Percentiles rank a stretch among this genome's conserved stretches.
Evolutionary conservation across 2,113 vertebrate species (phyloP).

Genomic region (Micromys minutus): DNA sequence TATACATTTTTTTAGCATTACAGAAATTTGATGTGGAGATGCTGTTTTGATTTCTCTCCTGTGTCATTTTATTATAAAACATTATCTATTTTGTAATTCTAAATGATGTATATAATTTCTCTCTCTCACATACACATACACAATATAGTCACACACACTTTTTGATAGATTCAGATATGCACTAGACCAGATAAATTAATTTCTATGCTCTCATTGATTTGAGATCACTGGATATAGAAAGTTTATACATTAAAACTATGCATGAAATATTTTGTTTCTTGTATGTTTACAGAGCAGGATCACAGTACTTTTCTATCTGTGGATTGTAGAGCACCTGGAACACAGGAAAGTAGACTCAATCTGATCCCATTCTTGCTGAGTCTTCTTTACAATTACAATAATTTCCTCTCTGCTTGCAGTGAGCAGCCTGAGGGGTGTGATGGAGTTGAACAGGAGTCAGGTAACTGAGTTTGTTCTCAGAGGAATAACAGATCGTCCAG

Average conservation of each 20-base stretch:
- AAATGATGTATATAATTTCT: background rate
- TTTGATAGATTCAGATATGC: too few relatives aligned
- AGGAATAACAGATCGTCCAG: background rate
- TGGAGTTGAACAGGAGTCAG: background rate
- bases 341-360: background rate
- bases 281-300: background rate
- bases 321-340: background rate
- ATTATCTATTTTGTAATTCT: background rate
- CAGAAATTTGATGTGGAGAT: background rate
- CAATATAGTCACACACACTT: background rate
- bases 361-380: background rate
- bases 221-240: background rate
- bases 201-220: background rate
- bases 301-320: background rate
- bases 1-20: background rate
- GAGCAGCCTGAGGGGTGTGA: accelerated
- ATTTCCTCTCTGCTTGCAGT: background rate
- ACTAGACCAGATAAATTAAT: background rate
- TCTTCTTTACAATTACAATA: background rate
- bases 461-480: background rate
- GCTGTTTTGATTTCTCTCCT: background rate
- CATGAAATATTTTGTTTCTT: background rate
- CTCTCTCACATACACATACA: background rate
- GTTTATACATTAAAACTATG: background rate
- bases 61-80: background rate